Evolutionary conservation across 2,888 invertebrate genomes (phyloP), one percentile per base, ranked within the genome.

Genomic region (Ectobius pallidus): DNA sequence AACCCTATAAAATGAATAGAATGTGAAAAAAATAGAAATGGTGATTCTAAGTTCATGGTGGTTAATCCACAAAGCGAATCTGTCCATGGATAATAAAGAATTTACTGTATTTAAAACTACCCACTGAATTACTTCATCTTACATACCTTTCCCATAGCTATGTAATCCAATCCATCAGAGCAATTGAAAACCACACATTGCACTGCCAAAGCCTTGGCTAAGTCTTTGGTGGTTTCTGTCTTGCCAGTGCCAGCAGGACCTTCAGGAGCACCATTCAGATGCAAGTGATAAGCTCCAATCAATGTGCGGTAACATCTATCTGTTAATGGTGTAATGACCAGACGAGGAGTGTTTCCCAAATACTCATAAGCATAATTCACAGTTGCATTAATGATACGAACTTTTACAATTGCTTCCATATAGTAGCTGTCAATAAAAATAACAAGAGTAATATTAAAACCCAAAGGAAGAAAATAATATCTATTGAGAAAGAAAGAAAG

Each of bases 191-290:
- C 93, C 0, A 95, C 91, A 81, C 94, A 94, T 80, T 95, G 95
- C 1, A 96, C 94, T 0, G 96, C 97, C 65, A 97, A 81, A 0
- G 96, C 96, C 83, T 96, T 95, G 4, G 95, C 95, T 76, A 97
- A 85, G 85, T 97, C 96, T 85, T 97, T 97, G 0, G 93, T 93
- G 18, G 95, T 94, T 85, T 95, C 95, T 0, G 95, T 95, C 85
- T 95, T 95, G 0, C 95, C 95, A 0, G 95, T 95, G 0, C 95
- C 94, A 0, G 93, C 92, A 0, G 95, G 95, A 0, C 93, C 93
- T 84, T 93, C 92, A 0, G 92, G 92, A 4, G 92, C 92, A 18
- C 94, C 94, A 79, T 94, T 93, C 77, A 95, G 83, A 82, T 95
- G 92, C 63, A 95, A 85, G 79, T 92, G 91, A 81, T 91, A 94